Percentiles rank a stretch among this genome's conserved stretches.
Conservation (phyloP, 2,888 invertebrate species). For the Mythimna albipuncta region DNA sequence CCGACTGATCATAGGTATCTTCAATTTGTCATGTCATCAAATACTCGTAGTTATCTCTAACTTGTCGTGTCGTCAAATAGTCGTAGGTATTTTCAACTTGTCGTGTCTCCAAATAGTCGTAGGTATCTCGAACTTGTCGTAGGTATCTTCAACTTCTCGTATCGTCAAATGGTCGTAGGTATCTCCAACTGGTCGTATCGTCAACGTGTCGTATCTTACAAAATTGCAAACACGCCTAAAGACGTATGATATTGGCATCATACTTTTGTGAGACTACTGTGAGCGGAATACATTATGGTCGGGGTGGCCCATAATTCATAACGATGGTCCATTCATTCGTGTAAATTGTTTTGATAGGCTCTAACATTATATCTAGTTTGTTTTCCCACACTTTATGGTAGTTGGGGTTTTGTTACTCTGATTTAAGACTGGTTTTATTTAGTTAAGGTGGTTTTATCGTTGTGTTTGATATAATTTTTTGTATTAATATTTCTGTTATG, state of each 20-base stretch:
- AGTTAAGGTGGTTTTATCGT: slow-evolving; percentile 32
- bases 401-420: slow-evolving; percentile 32
- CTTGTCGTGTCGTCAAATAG: too few relatives aligned
- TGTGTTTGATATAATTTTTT: slow-evolving; percentile 22
- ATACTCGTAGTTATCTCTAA: too few relatives aligned
- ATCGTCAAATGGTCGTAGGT: not conserved
- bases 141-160: not conserved
- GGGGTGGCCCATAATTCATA: slow-evolving; percentile 29
- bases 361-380: slow-evolving; percentile 37
- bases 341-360: slow-evolving; percentile 60
- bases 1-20: not conserved
- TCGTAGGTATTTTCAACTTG: too few relatives aligned
- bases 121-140: too few relatives aligned
- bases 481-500: slow-evolving; percentile 28
- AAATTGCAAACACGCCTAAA: slow-evolving; percentile 36
- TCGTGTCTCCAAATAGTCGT: too few relatives aligned
- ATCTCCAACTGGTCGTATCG: slow-evolving; percentile 6
- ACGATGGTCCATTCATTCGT: slow-evolving; percentile 52
- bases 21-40: not conserved
- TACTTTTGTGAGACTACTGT: slow-evolving; percentile 58
- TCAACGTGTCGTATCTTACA: slow-evolving; percentile 23
- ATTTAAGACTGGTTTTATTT: slow-evolving; percentile 49
- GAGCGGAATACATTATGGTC: slow-evolving; percentile 55
- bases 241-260: slow-evolving; percentile 53
- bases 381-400: slow-evolving; percentile 49